These are phyloP conservation scores for Cryptophagus acutangulus DNA, from an alignment of 2,888 invertebrate species.

Conservation along the genomic window DNA sequence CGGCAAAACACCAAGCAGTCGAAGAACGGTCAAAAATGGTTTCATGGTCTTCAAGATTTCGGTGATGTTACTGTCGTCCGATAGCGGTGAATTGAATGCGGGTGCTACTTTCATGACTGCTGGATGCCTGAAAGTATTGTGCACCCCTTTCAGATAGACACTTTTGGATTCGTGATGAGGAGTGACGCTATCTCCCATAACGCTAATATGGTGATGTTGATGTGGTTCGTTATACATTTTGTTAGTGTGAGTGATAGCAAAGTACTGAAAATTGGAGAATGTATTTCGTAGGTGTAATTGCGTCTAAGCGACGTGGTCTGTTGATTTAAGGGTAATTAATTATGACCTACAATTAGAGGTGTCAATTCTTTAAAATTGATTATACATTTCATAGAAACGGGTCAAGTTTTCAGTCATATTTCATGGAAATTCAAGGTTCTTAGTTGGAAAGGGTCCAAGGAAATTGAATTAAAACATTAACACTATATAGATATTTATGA, in stretches of 20 bases:
- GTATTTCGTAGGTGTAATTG: neutral
- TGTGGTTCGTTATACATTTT: conserved; percentile 22
- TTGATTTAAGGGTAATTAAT: conserved; percentile 23
- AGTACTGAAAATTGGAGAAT: conserved; percentile 3
- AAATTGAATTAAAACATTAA: no score
- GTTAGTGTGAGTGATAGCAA: neutral
- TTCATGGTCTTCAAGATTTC: conserved; percentile 47
- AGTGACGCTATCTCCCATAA: conserved; percentile 21
- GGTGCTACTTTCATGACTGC: conserved; percentile 37
- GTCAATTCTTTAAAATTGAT: conserved; percentile 16
- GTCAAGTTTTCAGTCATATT: conserved; percentile 17
- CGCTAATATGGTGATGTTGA: conserved; percentile 12
- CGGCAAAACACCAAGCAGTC: conserved; percentile 60
- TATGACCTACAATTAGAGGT: conserved; percentile 22
- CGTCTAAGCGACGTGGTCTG: conserved; percentile 7
- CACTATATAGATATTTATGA: no score
- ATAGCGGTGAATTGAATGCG: conserved; percentile 11
- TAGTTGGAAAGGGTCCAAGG: no score
- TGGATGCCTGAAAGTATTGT: conserved; percentile 20
- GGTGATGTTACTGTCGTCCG: neutral
- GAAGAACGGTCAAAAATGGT: conserved; percentile 49
- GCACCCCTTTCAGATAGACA: conserved; percentile 39
- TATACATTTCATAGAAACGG: conserved; percentile 12
- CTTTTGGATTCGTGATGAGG: conserved; percentile 18
- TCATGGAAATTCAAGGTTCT: no score